A percentile compares a stretch with the other conserved stretches of the same genome.
These are phyloP conservation scores for Esox masquinongy DNA, from an alignment of 2,797 vertebrate genomes.

Conservation along the genomic window DNA sequence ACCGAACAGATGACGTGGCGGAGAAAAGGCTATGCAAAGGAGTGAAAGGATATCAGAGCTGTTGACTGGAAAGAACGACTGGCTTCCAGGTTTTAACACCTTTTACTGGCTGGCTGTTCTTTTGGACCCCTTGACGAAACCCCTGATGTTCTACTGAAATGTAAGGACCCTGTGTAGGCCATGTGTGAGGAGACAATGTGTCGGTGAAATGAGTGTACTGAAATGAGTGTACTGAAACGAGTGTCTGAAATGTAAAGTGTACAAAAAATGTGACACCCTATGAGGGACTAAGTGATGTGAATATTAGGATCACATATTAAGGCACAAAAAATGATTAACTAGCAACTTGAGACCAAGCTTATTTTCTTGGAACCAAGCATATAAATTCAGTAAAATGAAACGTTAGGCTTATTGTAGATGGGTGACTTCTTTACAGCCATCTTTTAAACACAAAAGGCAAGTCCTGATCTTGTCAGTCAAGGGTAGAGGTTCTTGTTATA, in stretches of 20 bases:
- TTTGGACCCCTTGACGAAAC: background rate
- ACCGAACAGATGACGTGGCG: background rate
- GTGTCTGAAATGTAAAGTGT: conserved; percentile 21
- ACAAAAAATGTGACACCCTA: conserved; percentile 25
- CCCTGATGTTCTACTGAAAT: conserved; percentile 39
- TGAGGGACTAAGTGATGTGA: conserved; percentile 30
- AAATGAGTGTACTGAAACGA: background rate
- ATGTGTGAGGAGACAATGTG: background rate
- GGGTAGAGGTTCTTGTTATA: conserved; percentile 21
- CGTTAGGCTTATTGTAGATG: conserved; percentile 32
- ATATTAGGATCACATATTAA: conserved; percentile 56
- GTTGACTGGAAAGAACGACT: background rate
- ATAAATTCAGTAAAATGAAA: conserved; percentile 49
- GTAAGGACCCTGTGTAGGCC: conserved; percentile 8
- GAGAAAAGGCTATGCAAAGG: background rate
- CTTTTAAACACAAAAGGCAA: conserved; percentile 10
- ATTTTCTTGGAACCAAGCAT: conserved; percentile 31
- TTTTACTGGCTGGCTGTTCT: conserved; percentile 1
- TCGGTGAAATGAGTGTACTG: background rate
- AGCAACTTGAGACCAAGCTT: conserved; percentile 39
- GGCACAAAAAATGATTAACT: conserved; percentile 62
- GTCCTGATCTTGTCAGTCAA: conserved; percentile 46
- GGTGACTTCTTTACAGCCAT: conserved; percentile 18
- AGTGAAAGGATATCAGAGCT: background rate
- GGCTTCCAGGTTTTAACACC: background rate